Conservation (phyloP, 1,140 invertebrate species). For the Chymomyza costata region DNA sequence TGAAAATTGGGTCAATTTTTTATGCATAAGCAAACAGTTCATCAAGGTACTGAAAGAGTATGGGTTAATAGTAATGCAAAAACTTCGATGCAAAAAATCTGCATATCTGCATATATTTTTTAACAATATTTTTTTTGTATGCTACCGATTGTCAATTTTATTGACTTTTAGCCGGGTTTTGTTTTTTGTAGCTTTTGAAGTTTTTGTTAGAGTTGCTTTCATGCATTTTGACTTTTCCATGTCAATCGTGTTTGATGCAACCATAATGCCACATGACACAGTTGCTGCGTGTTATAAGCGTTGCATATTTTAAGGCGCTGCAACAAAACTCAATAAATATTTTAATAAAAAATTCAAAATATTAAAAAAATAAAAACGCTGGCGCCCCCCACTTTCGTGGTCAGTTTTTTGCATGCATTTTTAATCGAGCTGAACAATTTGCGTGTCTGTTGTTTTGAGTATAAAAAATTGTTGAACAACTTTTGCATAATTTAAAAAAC, state of each 20-base stretch:
- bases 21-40: slow-evolving; percentile 49
- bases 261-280: slow-evolving; percentile 58
- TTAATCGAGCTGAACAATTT: slow-evolving; percentile 11
- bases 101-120: too few species aligned
- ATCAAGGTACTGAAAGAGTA: slow-evolving; percentile 9
- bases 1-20: slow-evolving; percentile 63
- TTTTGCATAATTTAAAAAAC: too few species aligned
- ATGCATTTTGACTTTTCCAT: slow-evolving; percentile 2
- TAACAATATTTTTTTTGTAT: slow-evolving; percentile 4
- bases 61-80: neutral
- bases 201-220: slow-evolving; percentile 21
- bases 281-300: slow-evolving; percentile 40
- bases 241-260: slow-evolving; percentile 58
- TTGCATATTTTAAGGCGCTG: slow-evolving; percentile 62
- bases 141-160: slow-evolving; percentile 5
- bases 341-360: slow-evolving; percentile 2
- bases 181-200: slow-evolving; percentile 16
- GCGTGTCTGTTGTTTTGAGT: slow-evolving; percentile 5
- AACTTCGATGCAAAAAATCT: too few species aligned
- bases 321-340: slow-evolving; percentile 4
- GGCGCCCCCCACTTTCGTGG: too few species aligned
- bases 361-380: too few species aligned
- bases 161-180: slow-evolving; percentile 8
- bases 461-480: neutral
- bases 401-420: slow-evolving; percentile 34